A percentile compares a stretch with the other conserved stretches of the same genome.
phyloP scores from a whole-genome alignment of 2,113 vertebrate species.

The Sebastes schlegelii region DNA sequence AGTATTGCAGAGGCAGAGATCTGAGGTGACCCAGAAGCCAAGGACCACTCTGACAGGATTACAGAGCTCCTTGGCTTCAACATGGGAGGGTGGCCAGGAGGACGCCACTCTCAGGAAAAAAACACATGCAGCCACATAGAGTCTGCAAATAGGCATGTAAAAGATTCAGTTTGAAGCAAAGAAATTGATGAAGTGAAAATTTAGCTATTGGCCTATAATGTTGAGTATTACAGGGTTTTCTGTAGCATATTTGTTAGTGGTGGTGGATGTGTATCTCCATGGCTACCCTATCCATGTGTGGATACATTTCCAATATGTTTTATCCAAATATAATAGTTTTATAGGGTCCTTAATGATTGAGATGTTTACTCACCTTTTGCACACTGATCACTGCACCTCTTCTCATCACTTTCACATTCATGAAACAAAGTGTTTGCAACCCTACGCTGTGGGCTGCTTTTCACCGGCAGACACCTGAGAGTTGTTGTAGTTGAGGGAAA shows the following conservation, averaged over 20 bases:
- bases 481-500: conserved; percentile 22
- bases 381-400: conserved; percentile 3
- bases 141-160: conserved; percentile 13
- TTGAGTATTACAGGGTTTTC: not conserved
- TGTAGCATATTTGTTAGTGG: not conserved
- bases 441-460: not conserved
- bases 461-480: conserved; percentile 15
- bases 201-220: not conserved
- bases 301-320: not conserved
- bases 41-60: conserved; percentile 52
- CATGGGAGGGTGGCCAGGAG: conserved; percentile 38
- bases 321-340: not conserved
- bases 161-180: conserved; percentile 11
- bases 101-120: conserved; percentile 9
- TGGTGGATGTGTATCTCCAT: not conserved
- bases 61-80: conserved; percentile 46
- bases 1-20: conserved; percentile 42
- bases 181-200: not conserved
- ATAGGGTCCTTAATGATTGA: not conserved
- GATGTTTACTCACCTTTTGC: not conserved
- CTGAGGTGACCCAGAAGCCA: conserved; percentile 62
- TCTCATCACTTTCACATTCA: conserved; percentile 26
- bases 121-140: not conserved
- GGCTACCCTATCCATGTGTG: not conserved
- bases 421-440: not conserved